Evolutionary conservation across 2,113 vertebrate genomes (phyloP).

Genomic region (Zosterops japonicus): DNA sequence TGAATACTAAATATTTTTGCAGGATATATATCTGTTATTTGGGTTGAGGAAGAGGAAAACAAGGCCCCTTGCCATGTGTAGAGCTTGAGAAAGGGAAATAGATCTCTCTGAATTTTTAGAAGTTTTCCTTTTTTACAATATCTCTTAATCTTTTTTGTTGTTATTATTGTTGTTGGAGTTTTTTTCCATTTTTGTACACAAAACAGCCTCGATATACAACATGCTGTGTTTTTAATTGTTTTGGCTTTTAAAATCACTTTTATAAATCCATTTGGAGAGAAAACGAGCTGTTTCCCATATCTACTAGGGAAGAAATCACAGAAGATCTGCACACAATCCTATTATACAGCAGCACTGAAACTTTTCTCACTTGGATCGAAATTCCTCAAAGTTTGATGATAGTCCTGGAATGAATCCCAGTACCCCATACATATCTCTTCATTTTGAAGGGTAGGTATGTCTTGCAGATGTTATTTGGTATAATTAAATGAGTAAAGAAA

Average conservation of each 20-base stretch:
- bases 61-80: neutral
- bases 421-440: neutral
- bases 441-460: neutral
- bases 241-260: neutral
- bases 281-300: neutral
- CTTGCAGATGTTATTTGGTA: neutral
- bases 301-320: neutral
- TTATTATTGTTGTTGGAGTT: neutral
- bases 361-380: neutral
- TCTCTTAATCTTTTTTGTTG: neutral
- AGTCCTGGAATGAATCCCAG: neutral
- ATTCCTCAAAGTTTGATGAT: neutral
- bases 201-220: neutral
- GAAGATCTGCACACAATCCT: neutral
- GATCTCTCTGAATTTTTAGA: neutral
- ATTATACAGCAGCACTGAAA: neutral
- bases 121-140: neutral
- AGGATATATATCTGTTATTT: neutral
- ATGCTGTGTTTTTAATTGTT: neutral
- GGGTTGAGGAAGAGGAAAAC: neutral
- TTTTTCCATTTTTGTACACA: neutral
- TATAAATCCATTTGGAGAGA: neutral
- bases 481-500: conserved; percentile 23
- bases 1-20: neutral
- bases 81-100: neutral